phyloP scores from a whole-genome alignment of 2,113 vertebrate species.

The Paradisaea rubra region DNA sequence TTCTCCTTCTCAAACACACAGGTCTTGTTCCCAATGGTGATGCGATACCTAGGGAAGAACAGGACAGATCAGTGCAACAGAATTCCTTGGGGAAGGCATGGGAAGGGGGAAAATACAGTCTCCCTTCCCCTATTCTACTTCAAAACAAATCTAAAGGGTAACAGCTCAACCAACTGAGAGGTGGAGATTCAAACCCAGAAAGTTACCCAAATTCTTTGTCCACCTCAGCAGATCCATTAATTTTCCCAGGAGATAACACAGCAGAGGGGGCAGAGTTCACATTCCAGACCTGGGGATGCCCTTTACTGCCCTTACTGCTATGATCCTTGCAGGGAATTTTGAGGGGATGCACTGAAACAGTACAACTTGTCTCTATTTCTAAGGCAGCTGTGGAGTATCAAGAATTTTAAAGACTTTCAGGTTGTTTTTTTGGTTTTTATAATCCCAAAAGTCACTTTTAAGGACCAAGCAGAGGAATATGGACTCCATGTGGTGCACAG shows the following conservation, averaged over 20 bases:
- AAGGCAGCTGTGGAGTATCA: neutral
- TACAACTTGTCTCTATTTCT: neutral
- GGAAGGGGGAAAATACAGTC: neutral
- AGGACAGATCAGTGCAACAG: neutral
- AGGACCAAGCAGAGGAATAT: neutral
- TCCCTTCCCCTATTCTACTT: neutral
- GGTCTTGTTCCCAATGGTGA: slow-evolving; percentile 98
- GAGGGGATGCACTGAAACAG: neutral
- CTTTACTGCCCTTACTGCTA: neutral
- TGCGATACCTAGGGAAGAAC: slow-evolving; percentile 81
- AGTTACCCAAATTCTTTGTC: neutral
- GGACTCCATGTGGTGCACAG: neutral
- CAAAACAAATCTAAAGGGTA: neutral
- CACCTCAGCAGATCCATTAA: neutral
- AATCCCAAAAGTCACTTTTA: neutral
- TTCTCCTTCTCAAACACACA: slow-evolving; percentile 99
- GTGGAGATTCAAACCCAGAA: neutral
- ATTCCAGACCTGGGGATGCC: neutral
- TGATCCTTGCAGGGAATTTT: neutral
- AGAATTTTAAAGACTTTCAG: neutral
- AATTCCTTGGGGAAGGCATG: neutral
- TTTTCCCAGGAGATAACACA: neutral
- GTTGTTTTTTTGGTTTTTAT: neutral
- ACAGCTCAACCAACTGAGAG: neutral
- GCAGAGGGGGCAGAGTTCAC: neutral